Base-by-base conservation (phyloP, 2,888 invertebrate genomes). In the Agrochola lota region DNA sequence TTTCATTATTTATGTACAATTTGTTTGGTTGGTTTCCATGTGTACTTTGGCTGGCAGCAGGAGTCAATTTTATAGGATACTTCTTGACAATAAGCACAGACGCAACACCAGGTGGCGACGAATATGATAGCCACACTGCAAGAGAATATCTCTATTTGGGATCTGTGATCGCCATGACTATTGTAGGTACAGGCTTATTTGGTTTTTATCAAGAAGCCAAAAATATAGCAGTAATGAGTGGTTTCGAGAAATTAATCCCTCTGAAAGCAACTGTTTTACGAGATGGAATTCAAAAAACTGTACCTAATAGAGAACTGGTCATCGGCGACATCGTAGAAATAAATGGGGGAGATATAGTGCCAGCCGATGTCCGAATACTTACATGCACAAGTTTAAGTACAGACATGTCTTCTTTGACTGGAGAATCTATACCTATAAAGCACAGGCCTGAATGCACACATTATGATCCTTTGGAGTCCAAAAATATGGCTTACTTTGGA, bases 251-350 rank as follows among this genome's bases (percentile, higher is more conserved):
- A 92, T 97, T 99, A 97, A 97, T 98, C 17, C 98, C 98, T 0
- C 97, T 97, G 77, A 97, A 96, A 84, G 98, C 98, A 0, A 95
- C 97, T 1, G 98, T 98, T 1, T 96, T 98, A 49, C 97, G 99
- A 79, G 97, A 98, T 46, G 98, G 98, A 4, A 90, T 96, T 9
- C 97, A 97, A 84, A 93, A 96, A 78, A 94, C 97, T 20, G 93
- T 98, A 67, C 97, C 97, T 1, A 97, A 97, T 60, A 97, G 97
- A 85, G 97, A 98, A 52, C 91, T 99, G 7, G 98, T 98, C 0
- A 91, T 98, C 40, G 99, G 99, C 23, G 99, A 99, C 92, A 95
- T 99, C 77, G 98, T 99, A 6, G 98, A 98, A 89, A 97, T 99
- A 90, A 97, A 97, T 87, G 97, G 98, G 70, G 99, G 99, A 17